phyloP scores from a whole-genome alignment of 2,888 invertebrate genomes.

The Orthosia cruda region DNA sequence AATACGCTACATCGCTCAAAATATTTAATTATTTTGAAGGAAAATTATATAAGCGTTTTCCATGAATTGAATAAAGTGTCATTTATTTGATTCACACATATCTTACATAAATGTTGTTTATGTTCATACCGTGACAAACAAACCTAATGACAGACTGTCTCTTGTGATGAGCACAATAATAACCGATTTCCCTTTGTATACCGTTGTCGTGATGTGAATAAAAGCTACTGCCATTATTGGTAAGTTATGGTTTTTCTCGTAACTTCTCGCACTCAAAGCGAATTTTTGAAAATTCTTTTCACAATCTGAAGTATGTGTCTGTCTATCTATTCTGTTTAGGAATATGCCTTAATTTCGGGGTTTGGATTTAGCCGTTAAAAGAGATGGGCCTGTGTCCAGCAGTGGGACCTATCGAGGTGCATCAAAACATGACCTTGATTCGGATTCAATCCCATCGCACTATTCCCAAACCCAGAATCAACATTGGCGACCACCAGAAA shows the following conservation, averaged over 20 bases:
- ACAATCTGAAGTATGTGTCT: no score
- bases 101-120: neutral
- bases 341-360: no score
- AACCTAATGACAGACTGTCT: conserved; percentile 31
- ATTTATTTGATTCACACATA: neutral
- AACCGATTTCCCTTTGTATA: conserved; percentile 27
- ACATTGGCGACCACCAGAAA: no score
- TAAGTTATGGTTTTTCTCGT: conserved; percentile 16
- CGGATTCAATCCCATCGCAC: no score
- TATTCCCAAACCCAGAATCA: no score
- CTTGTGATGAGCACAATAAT: conserved; percentile 44
- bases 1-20: neutral
- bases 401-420: no score
- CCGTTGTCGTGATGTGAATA: conserved; percentile 2
- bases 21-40: neutral
- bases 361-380: no score
- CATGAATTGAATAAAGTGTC: neutral
- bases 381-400: no score
- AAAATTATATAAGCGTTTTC: neutral
- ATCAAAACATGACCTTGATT: no score
- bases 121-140: conserved; percentile 37
- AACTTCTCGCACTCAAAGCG: no score
- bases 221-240: neutral
- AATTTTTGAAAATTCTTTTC: no score
- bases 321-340: no score